Evolutionary conservation across 2,888 invertebrate species (phyloP).

Genomic region (Chymomyza amoena): DNA sequence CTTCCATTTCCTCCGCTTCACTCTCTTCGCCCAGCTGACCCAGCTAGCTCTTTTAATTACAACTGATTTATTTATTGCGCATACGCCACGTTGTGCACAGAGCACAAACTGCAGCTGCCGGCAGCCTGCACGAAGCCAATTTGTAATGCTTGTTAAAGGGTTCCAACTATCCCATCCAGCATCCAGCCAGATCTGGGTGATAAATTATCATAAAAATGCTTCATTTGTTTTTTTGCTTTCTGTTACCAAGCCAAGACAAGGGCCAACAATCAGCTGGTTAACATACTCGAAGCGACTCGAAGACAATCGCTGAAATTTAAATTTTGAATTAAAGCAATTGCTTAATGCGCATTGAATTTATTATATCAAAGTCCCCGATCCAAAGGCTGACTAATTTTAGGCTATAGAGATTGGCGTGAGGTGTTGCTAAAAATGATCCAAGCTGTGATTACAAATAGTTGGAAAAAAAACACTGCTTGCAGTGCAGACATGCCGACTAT

Average conservation of each 20-base stretch:
- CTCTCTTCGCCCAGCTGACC: conserved; percentile 14
- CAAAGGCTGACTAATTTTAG: conserved; percentile 19
- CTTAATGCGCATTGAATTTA: no score
- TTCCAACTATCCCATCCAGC: conserved; percentile 5
- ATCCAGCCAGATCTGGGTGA: conserved; percentile 28
- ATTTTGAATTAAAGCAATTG: no score
- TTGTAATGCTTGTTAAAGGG: conserved; percentile 31
- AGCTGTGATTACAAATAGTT: no score
- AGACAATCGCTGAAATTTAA: no score
- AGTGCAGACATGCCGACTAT: no score
- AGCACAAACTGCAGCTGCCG: background rate
- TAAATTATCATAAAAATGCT: conserved; percentile 57
- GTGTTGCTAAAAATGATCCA: no score
- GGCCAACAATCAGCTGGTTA: background rate
- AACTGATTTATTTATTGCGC: conserved; percentile 65
- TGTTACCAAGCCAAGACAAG: conserved; percentile 4
- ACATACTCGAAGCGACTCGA: background rate
- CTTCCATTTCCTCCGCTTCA: conserved; percentile 38
- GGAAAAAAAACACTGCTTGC: no score
- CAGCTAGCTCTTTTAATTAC: conserved; percentile 52
- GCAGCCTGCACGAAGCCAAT: conserved; percentile 38
- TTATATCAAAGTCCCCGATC: no score
- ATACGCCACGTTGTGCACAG: conserved; percentile 32
- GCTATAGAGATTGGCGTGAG: no score
- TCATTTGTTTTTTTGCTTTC: background rate